Evolutionary conservation across 2,888 invertebrate species (phyloP), one percentile per base, ranked within the genome.

Genomic region (Sinotaia quadrata): DNA sequence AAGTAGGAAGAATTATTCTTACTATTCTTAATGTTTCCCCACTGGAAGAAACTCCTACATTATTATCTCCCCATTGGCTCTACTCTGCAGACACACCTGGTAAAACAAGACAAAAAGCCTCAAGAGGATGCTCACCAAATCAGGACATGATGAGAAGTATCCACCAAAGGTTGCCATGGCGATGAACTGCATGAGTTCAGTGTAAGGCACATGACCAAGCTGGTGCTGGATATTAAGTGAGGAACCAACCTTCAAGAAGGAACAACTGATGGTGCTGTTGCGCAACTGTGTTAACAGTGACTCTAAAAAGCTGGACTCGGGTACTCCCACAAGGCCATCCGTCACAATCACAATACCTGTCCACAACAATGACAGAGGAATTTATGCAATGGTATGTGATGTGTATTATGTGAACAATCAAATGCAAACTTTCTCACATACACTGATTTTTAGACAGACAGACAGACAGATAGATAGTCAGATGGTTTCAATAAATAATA

Each of bases 81-180:
- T n/a, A n/a, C n/a, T n/a, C n/a, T n/a, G n/a, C n/a, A n/a, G n/a
- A n/a, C n/a, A n/a, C n/a, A n/a, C n/a, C n/a, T n/a, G n/a, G n/a
- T n/a, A n/a, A n/a, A n/a, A n/a, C n/a, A n/a, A n/a, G n/a, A n/a
- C n/a, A n/a, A n/a, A n/a, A n/a, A n/a, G n/a, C n/a, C n/a, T n/a
- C n/a, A n/a, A n/a, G n/a, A n/a, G n/a, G n/a, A n/a, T 34, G n/a
- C 78, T 65, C 79, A 89, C 89, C 69, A 88, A 81, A 74, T 90
- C 86, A 54, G 91, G 91, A 78, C 91, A 89, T 61, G 88, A 89
- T 62, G 91, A 90, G 84, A 93, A 90, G 85, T 92, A 93, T 68
- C 91, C 91, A 68, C 94, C 94, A 83, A 92, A 91, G 5, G 94
- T 94, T 27, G 94, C 93, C 69, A 91, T 91, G 47, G 94, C 91